Evolutionary conservation across 2,888 invertebrate genomes (phyloP).

Genomic region (Mythimna albipuncta): DNA sequence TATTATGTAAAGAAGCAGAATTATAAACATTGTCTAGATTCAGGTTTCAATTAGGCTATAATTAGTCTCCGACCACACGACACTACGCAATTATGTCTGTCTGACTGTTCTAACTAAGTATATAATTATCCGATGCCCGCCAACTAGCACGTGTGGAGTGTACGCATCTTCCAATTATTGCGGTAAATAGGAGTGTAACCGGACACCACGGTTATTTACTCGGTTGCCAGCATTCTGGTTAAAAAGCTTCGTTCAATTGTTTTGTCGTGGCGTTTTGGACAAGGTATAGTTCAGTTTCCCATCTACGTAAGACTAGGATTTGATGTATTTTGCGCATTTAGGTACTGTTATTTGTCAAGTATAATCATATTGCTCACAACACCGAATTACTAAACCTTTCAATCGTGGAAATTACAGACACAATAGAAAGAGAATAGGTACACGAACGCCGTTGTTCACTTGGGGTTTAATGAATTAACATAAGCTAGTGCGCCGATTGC

Average conservation of each 20-base stretch:
- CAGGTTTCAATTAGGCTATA: constrained; percentile 13
- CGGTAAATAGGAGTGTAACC: background rate
- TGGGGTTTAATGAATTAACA: too few relatives aligned
- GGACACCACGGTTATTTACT: background rate
- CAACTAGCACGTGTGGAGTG: constrained; percentile 25
- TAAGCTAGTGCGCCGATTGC: too few relatives aligned
- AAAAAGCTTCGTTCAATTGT: background rate
- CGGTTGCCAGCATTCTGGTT: background rate
- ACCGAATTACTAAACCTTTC: too few relatives aligned
- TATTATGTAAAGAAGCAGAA: background rate
- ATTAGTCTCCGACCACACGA: constrained; percentile 32
- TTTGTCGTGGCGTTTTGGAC: background rate
- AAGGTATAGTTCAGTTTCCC: too few relatives aligned
- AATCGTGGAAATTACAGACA: too few relatives aligned
- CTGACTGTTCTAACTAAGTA: constrained; percentile 18
- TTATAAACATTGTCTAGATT: constrained; percentile 13
- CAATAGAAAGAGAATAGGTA: too few relatives aligned
- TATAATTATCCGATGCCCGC: constrained; percentile 18
- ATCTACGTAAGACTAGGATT: too few relatives aligned
- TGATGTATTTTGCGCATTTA: too few relatives aligned
- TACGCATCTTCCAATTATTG: constrained; percentile 28
- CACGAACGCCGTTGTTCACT: too few relatives aligned
- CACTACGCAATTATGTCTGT: constrained; percentile 30
- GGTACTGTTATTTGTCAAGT: too few relatives aligned
- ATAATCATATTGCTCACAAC: too few relatives aligned